These are phyloP conservation scores for Gavia stellata DNA, from an alignment of 2,113 vertebrate genomes.

Conservation along the genomic window DNA sequence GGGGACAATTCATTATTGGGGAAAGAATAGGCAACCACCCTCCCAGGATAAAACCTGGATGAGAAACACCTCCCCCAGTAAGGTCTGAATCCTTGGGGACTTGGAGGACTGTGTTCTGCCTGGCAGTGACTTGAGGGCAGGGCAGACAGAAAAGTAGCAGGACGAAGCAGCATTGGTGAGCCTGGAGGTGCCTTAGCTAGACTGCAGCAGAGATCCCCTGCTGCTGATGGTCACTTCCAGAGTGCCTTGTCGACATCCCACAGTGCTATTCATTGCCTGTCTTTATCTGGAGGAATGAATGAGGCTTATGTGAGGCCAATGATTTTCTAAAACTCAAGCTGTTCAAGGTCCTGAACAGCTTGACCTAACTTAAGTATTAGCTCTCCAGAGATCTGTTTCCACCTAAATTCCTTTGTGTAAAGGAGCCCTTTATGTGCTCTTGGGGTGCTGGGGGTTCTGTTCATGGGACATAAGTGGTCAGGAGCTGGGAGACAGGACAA, in stretches of 20 bases:
- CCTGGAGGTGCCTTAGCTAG: not conserved
- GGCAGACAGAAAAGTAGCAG: not conserved
- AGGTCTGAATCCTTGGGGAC: not conserved
- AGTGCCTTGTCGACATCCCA: not conserved
- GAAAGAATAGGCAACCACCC: not conserved
- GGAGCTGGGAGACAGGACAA: not conserved
- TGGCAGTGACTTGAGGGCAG: not conserved
- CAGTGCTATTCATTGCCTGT: not conserved
- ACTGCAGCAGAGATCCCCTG: not conserved
- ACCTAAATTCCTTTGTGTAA: not conserved
- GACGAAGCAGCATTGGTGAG: not conserved
- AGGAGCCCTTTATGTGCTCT: not conserved
- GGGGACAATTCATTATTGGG: not conserved
- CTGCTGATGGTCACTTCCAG: not conserved
- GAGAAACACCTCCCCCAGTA: not conserved
- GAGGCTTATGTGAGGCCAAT: not conserved
- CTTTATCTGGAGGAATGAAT: not conserved
- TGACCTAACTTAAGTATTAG: not conserved
- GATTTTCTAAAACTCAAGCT: not conserved
- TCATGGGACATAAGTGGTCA: not conserved
- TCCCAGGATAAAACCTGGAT: not conserved
- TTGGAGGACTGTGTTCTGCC: not conserved
- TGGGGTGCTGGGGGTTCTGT: not conserved
- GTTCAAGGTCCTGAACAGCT: not conserved
- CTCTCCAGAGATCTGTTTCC: not conserved